These are phyloP conservation scores for Dicycla oo DNA, from an alignment of 2,888 invertebrate genomes.

Conservation along the genomic window DNA sequence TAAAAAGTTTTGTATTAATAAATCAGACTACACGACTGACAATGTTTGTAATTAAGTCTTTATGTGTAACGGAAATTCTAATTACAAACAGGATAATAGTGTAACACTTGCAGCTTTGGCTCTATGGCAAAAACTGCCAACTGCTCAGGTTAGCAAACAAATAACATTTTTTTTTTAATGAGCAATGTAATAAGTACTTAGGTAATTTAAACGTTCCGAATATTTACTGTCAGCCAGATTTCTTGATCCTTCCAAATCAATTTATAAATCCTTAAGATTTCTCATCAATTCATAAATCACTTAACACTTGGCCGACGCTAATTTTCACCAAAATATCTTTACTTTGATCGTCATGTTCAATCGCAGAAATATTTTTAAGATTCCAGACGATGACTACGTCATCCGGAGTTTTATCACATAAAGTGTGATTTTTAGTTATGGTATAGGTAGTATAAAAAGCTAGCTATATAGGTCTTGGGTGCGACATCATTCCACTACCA, in stretches of 20 bases:
- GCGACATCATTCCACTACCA: constrained; percentile 37
- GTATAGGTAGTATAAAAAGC: not conserved
- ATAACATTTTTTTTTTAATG: not conserved
- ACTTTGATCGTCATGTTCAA: not conserved
- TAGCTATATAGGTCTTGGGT: not conserved
- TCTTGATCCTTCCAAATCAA: not conserved
- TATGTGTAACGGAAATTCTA: constrained; percentile 53
- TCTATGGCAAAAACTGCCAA: constrained; percentile 29
- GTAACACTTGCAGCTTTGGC: constrained; percentile 40
- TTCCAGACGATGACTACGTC: too few relatives aligned
- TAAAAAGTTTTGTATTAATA: constrained; percentile 52
- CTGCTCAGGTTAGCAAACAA: not conserved
- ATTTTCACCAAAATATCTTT: not conserved
- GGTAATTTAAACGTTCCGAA: not conserved
- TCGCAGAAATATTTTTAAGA: not conserved
- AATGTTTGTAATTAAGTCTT: constrained; percentile 49
- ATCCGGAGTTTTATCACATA: not conserved
- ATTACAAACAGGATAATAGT: constrained; percentile 51
- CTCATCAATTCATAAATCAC: not conserved
- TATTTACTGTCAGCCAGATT: not conserved
- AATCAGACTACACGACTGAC: constrained; percentile 20
- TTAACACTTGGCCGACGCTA: not conserved
- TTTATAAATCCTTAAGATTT: constrained; percentile 1
- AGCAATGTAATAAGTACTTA: not conserved
- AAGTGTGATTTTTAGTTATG: not conserved